Conservation (phyloP, 2,113 vertebrate genomes). For the Romanogobio albipinnatus region DNA sequence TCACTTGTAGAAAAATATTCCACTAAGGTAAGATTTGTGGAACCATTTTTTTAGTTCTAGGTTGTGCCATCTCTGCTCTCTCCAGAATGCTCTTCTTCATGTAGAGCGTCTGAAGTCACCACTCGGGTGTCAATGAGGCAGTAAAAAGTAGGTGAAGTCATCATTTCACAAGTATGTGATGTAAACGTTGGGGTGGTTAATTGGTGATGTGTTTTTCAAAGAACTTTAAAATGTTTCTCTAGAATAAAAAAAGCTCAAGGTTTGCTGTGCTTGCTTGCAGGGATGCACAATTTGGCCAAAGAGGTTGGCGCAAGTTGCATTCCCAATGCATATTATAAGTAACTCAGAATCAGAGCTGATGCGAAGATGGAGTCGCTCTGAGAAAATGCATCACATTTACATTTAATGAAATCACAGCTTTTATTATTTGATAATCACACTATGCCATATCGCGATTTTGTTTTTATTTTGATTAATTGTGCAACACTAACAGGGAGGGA, state of each 20-base stretch:
- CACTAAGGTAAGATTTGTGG: neutral
- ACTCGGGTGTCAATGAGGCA: slow-evolving; percentile 22
- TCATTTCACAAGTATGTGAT: neutral
- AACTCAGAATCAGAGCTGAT: neutral
- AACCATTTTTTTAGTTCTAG: neutral
- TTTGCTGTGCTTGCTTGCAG: too few relatives aligned
- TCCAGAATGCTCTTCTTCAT: slow-evolving; percentile 35
- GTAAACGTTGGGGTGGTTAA: neutral
- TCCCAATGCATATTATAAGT: neutral
- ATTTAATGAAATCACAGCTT: neutral
- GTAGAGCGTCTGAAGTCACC: slow-evolving; percentile 19
- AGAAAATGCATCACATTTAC: neutral
- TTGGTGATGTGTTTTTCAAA: neutral
- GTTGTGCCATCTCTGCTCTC: slow-evolving; percentile 21
- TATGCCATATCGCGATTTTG: neutral
- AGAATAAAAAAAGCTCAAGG: too few relatives aligned
- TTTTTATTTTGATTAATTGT: neutral
- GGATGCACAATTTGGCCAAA: neutral
- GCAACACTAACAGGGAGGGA: neutral
- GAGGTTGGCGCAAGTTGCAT: neutral
- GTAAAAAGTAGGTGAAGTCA: neutral
- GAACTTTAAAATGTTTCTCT: neutral
- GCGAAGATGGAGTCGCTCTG: neutral
- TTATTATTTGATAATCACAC: neutral
- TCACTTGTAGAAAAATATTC: neutral